A percentile compares a stretch with the other conserved stretches of the same genome.
phyloP scores from a whole-genome alignment of 2,113 vertebrate species.

The Damaliscus lunatus region DNA sequence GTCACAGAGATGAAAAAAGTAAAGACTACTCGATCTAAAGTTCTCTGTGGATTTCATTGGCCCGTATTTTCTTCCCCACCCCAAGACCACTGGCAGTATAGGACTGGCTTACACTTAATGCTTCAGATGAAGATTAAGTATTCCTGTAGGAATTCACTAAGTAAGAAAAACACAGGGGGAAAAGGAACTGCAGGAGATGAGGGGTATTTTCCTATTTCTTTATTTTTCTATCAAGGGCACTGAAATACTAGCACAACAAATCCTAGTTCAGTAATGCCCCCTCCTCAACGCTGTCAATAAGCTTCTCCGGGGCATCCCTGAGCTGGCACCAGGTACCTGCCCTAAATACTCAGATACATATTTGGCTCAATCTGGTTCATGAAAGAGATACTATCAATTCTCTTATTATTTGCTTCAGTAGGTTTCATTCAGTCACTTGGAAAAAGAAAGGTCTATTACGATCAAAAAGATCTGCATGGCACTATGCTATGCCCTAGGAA shows the following conservation, averaged over 20 bases:
- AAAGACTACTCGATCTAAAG: neutral
- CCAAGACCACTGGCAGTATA: neutral
- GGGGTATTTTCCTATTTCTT: neutral
- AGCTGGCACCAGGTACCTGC: neutral
- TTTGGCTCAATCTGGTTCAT: neutral
- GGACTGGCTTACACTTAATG: neutral
- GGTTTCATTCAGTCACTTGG: neutral
- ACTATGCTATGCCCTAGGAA: neutral
- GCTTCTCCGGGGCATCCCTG: neutral
- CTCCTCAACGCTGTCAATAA: neutral
- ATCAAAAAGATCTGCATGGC: neutral
- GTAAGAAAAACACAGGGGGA: neutral
- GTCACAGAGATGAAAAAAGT: neutral
- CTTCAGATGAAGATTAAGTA: neutral
- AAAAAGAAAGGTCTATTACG: neutral
- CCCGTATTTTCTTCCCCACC: neutral
- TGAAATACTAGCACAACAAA: neutral
- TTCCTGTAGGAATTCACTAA: neutral
- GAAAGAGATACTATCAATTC: neutral
- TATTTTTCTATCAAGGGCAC: neutral
- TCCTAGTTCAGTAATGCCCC: neutral
- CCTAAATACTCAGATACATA: neutral
- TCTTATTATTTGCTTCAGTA: constrained; percentile 12
- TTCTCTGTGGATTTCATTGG: neutral
- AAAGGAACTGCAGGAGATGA: neutral